Conservation (phyloP, 1,140 invertebrate genomes). For the Brachionus plicatilis region DNA sequence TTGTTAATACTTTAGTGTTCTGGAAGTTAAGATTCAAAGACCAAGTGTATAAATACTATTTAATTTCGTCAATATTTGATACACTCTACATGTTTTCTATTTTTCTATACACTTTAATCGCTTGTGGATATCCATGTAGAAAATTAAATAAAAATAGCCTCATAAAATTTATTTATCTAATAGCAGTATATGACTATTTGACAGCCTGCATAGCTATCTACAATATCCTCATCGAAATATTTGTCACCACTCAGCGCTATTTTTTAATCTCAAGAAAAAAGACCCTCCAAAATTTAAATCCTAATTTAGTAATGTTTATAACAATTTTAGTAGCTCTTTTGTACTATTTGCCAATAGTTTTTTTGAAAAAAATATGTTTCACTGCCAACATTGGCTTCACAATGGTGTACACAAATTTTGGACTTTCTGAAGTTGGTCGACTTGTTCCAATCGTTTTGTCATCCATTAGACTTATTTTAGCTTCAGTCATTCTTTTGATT, state of each 20-base stretch:
- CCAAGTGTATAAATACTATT: background rate
- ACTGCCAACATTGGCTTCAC: background rate
- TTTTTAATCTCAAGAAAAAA: background rate
- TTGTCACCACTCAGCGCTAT: background rate
- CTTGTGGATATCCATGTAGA: background rate
- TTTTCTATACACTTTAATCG: background rate
- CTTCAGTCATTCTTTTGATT: background rate
- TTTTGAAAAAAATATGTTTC: background rate
- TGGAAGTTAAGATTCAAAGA: background rate
- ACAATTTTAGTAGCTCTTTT: background rate
- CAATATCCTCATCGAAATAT: background rate
- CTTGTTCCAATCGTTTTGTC: background rate
- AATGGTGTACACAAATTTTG: background rate
- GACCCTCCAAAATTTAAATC: background rate
- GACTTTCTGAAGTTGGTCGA: background rate
- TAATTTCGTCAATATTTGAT: conserved; percentile 3
- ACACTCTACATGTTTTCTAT: background rate
- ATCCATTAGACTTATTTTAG: background rate
- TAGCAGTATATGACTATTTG: background rate
- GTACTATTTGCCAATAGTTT: background rate
- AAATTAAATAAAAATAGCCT: background rate
- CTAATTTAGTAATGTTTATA: background rate
- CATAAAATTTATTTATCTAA: background rate
- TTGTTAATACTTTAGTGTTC: background rate
- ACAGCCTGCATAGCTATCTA: background rate